A percentile compares a stretch with the other conserved stretches of the same genome.
phyloP scores from a whole-genome alignment of 2,797 vertebrate species.

The Psittacula derbiana region DNA sequence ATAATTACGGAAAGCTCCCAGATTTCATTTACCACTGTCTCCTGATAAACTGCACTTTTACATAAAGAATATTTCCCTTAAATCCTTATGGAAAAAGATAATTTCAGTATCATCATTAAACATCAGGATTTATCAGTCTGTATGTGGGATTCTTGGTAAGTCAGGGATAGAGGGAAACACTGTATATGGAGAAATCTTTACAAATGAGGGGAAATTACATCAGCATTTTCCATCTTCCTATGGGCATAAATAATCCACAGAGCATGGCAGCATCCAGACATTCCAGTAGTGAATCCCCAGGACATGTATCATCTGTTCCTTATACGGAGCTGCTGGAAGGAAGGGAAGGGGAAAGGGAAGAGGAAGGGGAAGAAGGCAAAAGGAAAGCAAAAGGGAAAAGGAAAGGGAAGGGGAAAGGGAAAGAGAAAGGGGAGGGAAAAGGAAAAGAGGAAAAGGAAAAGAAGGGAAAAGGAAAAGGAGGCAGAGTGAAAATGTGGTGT shows the following conservation, averaged over 20 bases:
- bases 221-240: not conserved
- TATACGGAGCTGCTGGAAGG: not conserved
- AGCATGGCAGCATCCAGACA: not conserved
- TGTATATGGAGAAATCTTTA: not conserved
- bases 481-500: not conserved
- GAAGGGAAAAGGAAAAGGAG: not conserved
- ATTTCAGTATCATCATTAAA: not conserved
- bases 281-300: not conserved
- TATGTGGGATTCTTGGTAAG: not conserved
- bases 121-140: not conserved
- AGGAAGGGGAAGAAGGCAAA: not conserved
- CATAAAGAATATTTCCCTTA: not conserved
- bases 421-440: not conserved
- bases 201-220: not conserved
- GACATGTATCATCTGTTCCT: not conserved
- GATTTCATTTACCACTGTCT: conserved; percentile 1
- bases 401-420: not conserved
- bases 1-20: conserved; percentile 6
- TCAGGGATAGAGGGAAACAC: not conserved
- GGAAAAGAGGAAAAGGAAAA: not conserved
- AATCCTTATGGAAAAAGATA: not conserved
- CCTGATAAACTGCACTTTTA: not conserved
- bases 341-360: not conserved
- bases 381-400: not conserved
- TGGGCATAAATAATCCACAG: not conserved